phyloP scores from a whole-genome alignment of 1,140 invertebrate species.

The Caligus rogercresseyi region DNA sequence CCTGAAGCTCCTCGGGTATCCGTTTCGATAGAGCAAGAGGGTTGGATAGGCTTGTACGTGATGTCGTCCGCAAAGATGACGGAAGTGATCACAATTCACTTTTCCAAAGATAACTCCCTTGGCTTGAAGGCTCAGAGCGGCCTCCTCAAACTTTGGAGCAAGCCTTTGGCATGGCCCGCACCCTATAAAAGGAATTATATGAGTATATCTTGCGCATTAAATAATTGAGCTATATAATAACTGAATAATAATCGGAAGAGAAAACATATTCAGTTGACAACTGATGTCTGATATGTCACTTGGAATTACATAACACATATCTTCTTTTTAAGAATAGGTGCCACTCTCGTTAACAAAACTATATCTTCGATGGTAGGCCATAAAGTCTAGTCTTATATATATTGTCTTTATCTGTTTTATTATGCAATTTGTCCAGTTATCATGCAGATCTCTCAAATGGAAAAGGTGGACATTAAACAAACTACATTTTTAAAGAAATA shows the following conservation, averaged over 20 bases:
- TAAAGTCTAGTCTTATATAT: no score
- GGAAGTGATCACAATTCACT: constrained; percentile 11
- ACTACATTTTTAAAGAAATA: no score
- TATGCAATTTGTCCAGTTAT: no score
- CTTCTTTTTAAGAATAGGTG: no score
- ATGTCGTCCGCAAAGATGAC: constrained; percentile 4
- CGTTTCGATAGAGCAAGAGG: background rate
- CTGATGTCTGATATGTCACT: background rate
- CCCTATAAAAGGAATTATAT: background rate
- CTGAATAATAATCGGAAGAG: no score
- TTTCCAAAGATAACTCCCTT: constrained; percentile 2
- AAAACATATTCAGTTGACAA: background rate
- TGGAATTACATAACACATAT: background rate
- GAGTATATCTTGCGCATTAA: no score
- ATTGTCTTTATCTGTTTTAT: no score
- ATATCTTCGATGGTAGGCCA: no score
- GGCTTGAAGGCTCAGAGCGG: background rate
- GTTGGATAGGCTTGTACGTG: constrained; percentile 1
- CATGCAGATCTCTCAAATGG: no score
- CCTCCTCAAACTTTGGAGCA: constrained; percentile 4
- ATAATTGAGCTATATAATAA: no score
- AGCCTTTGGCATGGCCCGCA: constrained; percentile 3
- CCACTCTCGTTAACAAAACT: no score
- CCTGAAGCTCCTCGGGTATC: background rate
- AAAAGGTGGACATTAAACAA: no score